Conservation (phyloP, 2,888 invertebrate genomes). For the Clusia tigrina region DNA sequence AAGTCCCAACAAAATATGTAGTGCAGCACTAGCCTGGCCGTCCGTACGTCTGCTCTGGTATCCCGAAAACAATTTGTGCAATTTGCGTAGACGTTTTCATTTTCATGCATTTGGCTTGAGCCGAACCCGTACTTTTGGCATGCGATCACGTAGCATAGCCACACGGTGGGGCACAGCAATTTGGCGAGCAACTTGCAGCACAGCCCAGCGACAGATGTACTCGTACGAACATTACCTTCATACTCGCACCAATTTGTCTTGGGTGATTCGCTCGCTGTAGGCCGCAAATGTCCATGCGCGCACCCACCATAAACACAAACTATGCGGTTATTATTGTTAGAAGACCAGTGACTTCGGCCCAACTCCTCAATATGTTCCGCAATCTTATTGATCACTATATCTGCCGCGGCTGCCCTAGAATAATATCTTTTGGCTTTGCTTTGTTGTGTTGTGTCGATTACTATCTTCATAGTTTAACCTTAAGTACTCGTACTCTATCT, state of each 20-base stretch:
- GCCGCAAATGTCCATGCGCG: neutral
- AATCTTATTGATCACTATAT: constrained; percentile 26
- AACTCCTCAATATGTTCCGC: neutral
- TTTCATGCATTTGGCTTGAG: constrained; percentile 12
- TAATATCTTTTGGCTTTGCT: neutral
- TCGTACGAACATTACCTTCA: neutral
- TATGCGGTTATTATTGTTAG: neutral
- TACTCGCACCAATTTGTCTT: neutral
- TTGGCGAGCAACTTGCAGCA: neutral
- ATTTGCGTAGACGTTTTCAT: constrained; percentile 16
- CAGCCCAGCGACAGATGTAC: constrained; percentile 9
- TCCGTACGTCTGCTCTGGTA: too few relatives aligned
- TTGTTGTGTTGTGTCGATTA: neutral
- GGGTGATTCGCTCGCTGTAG: neutral
- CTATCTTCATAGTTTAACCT: neutral
- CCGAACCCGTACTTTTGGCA: constrained; percentile 14
- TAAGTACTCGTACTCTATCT: neutral
- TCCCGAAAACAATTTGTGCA: constrained; percentile 24
- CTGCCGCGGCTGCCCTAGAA: neutral
- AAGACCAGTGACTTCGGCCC: neutral
- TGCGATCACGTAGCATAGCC: constrained; percentile 26
- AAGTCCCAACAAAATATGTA: too few relatives aligned
- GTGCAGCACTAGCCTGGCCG: too few relatives aligned
- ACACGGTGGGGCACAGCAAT: neutral
- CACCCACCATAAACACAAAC: neutral